Evolutionary conservation across 2,113 vertebrate species (phyloP), one percentile per base, ranked within the genome.

Genomic region (Motacilla tschutschensis): DNA sequence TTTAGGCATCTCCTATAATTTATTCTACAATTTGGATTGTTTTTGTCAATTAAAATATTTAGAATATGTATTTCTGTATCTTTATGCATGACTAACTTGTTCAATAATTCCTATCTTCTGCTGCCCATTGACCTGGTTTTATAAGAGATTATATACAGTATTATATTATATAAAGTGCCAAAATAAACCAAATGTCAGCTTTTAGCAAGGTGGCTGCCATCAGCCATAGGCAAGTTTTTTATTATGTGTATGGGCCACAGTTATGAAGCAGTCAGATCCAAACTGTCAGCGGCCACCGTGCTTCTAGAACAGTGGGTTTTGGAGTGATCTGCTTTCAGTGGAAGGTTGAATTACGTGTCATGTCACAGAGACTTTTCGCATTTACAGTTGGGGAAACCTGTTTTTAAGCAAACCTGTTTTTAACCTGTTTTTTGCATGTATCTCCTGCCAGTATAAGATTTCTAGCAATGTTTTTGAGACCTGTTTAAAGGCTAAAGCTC

Each of bases 261-360:
- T 51, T 60, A 46, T 1, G 13, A 60, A 72, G 29, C 16, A 48
- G 36, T 31, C 20, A 41, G 25, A 41, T 47, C 20, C 14, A 44
- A 57, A 48, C 7, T 48, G 15, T 51, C 40, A 53, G 17, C 8
- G 44, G 6, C 28, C 3, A 0, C 20, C 0, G 0, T 29, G 11
- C 25, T 60, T 72, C 31, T 50, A 29, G 50, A 55, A 17, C 21
- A 53, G 21, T 22, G 43, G 14, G 9, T 11, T 80, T 86, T 74
- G 18, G 24, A 43, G 36, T 16, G 17, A 10, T 5, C 40, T 72
- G 0, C 55, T 85, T 55, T 29, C 33, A 19, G 14, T 3, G 2
- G 5, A 55, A 73, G 24, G 12, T 10, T 3, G 1, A 74, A 47
- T 38, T 54, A 8, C 0, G 0, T 55, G 35, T 40, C 19, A 6